A percentile compares a stretch with the other conserved stretches of the same genome.
phyloP scores from a whole-genome alignment of 2,113 vertebrate genomes.

The Potamarius usumacintae region DNA sequence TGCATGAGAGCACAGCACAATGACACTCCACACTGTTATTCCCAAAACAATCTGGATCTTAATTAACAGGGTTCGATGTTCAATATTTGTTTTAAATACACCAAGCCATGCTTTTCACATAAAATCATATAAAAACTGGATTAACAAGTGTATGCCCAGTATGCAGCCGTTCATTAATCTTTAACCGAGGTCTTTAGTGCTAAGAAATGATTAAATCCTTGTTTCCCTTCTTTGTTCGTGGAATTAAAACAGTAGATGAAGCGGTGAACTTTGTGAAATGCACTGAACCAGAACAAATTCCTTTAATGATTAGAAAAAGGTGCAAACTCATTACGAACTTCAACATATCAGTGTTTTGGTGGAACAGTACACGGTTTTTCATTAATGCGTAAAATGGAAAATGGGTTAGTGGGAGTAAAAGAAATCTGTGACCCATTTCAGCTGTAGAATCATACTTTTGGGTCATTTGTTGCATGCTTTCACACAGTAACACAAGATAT shows the following conservation, averaged over 20 bases:
- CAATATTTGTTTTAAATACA: background rate
- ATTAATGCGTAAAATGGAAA: constrained; percentile 2
- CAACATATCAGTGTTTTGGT: background rate
- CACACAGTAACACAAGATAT: background rate
- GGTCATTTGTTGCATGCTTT: background rate
- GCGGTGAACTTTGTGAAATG: constrained; percentile 41
- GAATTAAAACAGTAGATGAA: constrained; percentile 38
- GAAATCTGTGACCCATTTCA: background rate
- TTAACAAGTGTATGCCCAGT: constrained; percentile 34
- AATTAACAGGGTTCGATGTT: background rate
- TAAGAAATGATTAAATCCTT: constrained; percentile 63
- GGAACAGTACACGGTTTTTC: constrained; percentile 20
- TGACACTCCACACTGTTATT: background rate
- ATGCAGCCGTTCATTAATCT: constrained; percentile 65
- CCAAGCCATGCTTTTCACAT: background rate
- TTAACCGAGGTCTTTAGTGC: constrained; percentile 66
- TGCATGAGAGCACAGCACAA: background rate
- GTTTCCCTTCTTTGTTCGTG: constrained; percentile 47
- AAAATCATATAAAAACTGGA: constrained; percentile 18
- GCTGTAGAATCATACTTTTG: background rate
- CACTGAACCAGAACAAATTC: background rate
- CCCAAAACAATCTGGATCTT: background rate
- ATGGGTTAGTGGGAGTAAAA: background rate
- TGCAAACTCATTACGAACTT: background rate
- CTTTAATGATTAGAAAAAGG: background rate